A percentile compares a stretch with the other conserved stretches of the same genome.
These are phyloP conservation scores for Lucilia cuprina DNA, from an alignment of 1,140 invertebrate genomes.

Conservation along the genomic window DNA sequence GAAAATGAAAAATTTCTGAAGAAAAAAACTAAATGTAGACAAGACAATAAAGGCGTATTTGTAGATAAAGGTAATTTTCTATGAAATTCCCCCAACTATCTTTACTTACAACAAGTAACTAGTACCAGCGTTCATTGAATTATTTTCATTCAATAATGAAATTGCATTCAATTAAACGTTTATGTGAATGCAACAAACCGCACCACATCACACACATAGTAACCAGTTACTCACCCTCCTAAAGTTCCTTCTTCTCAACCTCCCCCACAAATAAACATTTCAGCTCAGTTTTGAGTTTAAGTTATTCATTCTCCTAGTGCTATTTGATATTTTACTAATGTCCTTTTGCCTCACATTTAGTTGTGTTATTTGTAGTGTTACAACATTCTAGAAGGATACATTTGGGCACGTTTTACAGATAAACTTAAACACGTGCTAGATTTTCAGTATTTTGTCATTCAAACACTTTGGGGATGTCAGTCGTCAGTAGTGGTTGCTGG, in stretches of 20 bases:
- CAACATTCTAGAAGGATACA: neutral
- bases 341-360: too few relatives aligned
- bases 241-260: too few relatives aligned
- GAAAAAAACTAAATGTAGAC: neutral
- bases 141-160: neutral
- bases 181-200: neutral
- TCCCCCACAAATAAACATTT: neutral
- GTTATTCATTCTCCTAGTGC: neutral
- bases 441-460: neutral
- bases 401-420: conserved; percentile 5
- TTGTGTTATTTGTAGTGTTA: neutral
- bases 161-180: conserved; percentile 11
- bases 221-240: too few relatives aligned
- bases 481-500: neutral
- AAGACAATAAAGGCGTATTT: neutral
- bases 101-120: too few relatives aligned
- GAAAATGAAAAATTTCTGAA: neutral
- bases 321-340: neutral
- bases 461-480: neutral
- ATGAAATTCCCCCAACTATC: too few relatives aligned
- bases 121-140: too few relatives aligned
- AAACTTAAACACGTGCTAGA: neutral
- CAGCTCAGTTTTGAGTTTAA: neutral
- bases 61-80: neutral
- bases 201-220: neutral